These are phyloP conservation scores for Diplodus puntazzo DNA, from an alignment of 2,797 vertebrate species.

Conservation along the genomic window DNA sequence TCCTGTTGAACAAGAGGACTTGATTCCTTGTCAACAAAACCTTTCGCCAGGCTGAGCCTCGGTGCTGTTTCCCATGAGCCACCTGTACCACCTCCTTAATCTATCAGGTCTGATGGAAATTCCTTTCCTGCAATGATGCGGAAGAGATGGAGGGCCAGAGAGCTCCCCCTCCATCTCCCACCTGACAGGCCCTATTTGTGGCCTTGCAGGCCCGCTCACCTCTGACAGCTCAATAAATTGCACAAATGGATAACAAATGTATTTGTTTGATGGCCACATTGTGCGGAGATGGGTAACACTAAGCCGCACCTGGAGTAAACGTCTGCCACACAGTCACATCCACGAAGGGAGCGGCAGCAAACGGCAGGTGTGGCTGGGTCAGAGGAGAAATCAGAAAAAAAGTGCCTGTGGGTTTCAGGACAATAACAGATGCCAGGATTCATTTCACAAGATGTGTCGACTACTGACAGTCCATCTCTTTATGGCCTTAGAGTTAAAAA, in stretches of 20 bases:
- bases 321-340: constrained; percentile 26
- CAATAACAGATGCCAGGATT: constrained; percentile 43
- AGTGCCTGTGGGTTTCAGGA: constrained; percentile 25
- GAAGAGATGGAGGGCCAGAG: constrained; percentile 64
- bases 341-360: constrained; percentile 23
- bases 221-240: constrained; percentile 84
- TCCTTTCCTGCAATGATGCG: constrained; percentile 62
- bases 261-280: constrained; percentile 69
- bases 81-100: constrained; percentile 65
- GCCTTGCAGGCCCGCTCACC: constrained; percentile 57
- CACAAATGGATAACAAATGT: constrained; percentile 81
- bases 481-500: not conserved
- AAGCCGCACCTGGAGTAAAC: constrained; percentile 51
- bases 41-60: constrained; percentile 12
- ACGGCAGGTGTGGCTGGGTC: constrained; percentile 33
- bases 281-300: constrained; percentile 55
- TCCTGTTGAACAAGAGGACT: constrained; percentile 29
- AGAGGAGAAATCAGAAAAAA: constrained; percentile 28
- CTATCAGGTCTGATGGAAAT: constrained; percentile 68
- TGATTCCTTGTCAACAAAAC: constrained; percentile 25
- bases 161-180: constrained; percentile 68
- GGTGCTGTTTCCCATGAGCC: constrained; percentile 46
- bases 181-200: constrained; percentile 71
- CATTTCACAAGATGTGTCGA: constrained; percentile 18
- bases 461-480: constrained; percentile 19